A percentile compares a stretch with the other conserved stretches of the same genome.
Conservation (phyloP, 2,888 invertebrate species). For the Electrophaes corylata region DNA sequence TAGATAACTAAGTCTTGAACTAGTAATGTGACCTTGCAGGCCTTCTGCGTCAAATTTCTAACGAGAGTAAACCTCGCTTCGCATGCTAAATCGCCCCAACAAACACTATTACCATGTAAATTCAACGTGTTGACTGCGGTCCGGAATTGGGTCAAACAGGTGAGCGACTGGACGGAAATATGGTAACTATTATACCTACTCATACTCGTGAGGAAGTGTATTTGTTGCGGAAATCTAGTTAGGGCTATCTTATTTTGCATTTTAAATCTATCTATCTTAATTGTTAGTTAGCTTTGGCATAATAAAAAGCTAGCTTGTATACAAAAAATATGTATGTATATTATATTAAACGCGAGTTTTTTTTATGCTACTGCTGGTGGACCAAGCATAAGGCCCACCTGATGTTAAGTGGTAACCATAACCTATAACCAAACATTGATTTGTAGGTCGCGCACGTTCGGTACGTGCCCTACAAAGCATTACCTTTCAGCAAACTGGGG, state of each 20-base stretch:
- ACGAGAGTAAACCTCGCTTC: conserved; percentile 36
- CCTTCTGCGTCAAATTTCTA: conserved; percentile 28
- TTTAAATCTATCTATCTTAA: background rate
- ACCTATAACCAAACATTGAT: no score
- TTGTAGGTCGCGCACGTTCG: no score
- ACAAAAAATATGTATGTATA: no score
- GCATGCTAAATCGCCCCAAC: conserved; percentile 56
- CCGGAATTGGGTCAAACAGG: conserved; percentile 57
- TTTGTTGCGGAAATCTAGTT: conserved; percentile 29
- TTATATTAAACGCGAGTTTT: no score
- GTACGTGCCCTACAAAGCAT: no score
- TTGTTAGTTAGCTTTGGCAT: background rate
- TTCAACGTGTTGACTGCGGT: conserved; percentile 58
- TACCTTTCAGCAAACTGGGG: no score
- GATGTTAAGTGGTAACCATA: no score
- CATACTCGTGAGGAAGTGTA: conserved; percentile 20
- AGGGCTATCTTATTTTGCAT: conserved; percentile 16
- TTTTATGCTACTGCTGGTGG: no score
- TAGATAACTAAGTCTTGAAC: background rate
- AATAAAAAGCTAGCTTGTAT: background rate
- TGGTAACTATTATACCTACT: conserved; percentile 16
- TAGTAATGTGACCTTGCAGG: conserved; percentile 12
- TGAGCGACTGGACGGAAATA: conserved; percentile 38
- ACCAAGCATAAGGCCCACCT: no score
- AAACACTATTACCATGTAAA: conserved; percentile 73